Evolutionary conservation across 2,888 invertebrate species (phyloP).

Genomic region (Drosophila histrio): DNA sequence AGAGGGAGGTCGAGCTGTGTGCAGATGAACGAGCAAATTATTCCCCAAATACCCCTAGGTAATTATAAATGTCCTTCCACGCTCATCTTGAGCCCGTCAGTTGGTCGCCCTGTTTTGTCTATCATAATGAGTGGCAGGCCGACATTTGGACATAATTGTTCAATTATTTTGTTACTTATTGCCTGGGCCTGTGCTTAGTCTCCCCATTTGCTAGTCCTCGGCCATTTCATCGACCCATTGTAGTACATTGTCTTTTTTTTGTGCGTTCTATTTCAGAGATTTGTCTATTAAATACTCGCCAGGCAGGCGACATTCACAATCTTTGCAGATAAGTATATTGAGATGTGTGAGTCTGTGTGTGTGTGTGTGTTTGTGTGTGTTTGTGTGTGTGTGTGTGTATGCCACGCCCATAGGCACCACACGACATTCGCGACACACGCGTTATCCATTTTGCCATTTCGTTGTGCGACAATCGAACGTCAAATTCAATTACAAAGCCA

Average conservation of each 20-base stretch:
- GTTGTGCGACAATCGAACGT: slow-evolving; percentile 49
- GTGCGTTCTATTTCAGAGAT: slow-evolving; percentile 32
- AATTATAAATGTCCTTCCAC: slow-evolving; percentile 82
- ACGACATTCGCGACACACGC: slow-evolving; percentile 13
- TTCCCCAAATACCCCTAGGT: slow-evolving; percentile 81
- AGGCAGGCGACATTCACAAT: slow-evolving; percentile 23
- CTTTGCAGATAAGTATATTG: slow-evolving; percentile 30
- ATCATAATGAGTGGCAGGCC: slow-evolving; percentile 82
- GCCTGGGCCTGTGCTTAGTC: slow-evolving; percentile 30
- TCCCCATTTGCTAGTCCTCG: background rate
- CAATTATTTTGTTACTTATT: slow-evolving; percentile 81
- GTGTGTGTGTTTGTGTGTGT: background rate
- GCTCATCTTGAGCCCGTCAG: slow-evolving; percentile 56
- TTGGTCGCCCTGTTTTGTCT: slow-evolving; percentile 67
- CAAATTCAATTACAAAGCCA: slow-evolving; percentile 63
- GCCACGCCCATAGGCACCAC: slow-evolving; percentile 31
- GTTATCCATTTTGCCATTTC: slow-evolving; percentile 34
- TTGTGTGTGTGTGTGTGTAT: slow-evolving; percentile 2
- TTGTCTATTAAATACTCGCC: slow-evolving; percentile 51
- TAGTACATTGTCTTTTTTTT: slow-evolving; percentile 19
- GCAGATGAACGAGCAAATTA: slow-evolving; percentile 69
- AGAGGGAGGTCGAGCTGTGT: too few species aligned
- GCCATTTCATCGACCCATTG: background rate
- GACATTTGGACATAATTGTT: slow-evolving; percentile 83
- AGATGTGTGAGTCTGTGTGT: slow-evolving; percentile 5